Evolutionary conservation across 2,113 vertebrate species (phyloP).

Genomic region (Thryonomys swinderianus): DNA sequence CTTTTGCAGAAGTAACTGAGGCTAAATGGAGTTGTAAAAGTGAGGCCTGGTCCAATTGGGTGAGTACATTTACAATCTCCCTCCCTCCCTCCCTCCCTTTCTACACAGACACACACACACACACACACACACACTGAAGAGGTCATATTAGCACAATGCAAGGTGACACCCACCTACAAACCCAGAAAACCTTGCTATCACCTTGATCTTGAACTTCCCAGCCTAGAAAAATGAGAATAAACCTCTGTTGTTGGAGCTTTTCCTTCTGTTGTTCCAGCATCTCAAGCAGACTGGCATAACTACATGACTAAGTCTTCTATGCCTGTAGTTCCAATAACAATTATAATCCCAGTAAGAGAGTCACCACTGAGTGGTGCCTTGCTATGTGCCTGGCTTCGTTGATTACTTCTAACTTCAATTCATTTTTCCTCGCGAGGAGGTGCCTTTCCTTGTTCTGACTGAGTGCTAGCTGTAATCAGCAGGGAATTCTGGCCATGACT

Average conservation of each 20-base stretch:
- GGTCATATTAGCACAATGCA: accelerated
- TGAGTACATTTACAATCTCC: not conserved
- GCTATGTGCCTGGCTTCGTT: not conserved
- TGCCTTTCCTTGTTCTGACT: not conserved
- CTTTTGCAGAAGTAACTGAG: not conserved
- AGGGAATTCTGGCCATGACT: not conserved
- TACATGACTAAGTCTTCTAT: no score
- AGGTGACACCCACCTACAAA: not conserved
- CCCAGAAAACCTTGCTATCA: not conserved
- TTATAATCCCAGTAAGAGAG: no score
- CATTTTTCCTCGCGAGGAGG: not conserved
- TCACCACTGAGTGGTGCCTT: not conserved
- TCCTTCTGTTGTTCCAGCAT: no score
- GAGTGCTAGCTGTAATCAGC: accelerated
- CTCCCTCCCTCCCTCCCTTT: no score
- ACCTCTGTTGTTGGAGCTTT: accelerated
- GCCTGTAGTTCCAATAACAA: not conserved
- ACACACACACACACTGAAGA: not conserved
- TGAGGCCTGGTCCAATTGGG: not conserved
- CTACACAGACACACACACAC: not conserved
- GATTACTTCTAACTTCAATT: not conserved
- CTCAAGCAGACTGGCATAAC: accelerated
- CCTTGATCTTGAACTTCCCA: not conserved
- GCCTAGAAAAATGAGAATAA: not conserved
- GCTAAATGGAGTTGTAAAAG: not conserved